phyloP scores from a whole-genome alignment of 1,140 invertebrate genomes.

The Metopolophium dirhodum region DNA sequence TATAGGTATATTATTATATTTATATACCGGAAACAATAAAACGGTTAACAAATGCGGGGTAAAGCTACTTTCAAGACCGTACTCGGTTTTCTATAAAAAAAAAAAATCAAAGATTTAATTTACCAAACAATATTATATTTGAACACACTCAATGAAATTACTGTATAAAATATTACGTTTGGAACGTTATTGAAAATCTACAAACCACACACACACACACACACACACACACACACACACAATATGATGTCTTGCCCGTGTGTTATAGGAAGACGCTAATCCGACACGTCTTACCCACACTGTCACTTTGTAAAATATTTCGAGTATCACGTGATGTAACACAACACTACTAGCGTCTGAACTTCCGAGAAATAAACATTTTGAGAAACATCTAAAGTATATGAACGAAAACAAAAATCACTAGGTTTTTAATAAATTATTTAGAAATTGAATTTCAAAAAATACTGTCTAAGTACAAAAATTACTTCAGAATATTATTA shows the following conservation, averaged over 20 bases:
- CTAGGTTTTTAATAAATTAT: no score
- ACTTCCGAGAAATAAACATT: no score
- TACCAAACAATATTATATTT: background rate
- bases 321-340: background rate
- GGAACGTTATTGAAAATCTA: background rate
- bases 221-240: background rate
- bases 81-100: background rate
- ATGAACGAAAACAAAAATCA: no score
- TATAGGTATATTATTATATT: no score
- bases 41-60: background rate
- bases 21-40: slow-evolving; percentile 1
- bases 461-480: no score
- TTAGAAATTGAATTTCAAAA: no score
- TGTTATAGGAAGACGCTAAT: background rate
- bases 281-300: background rate
- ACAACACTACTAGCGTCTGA: background rate
- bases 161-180: background rate
- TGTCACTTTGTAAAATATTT: background rate
- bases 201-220: background rate
- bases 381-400: no score
- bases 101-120: background rate
- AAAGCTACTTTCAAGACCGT: background rate
- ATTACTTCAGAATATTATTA: no score
- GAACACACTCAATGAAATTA: background rate
- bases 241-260: background rate